These are phyloP conservation scores for Isaurus tuberculatus DNA, from an alignment of 92 coral and sea anemone species.

Conservation along the genomic window DNA sequence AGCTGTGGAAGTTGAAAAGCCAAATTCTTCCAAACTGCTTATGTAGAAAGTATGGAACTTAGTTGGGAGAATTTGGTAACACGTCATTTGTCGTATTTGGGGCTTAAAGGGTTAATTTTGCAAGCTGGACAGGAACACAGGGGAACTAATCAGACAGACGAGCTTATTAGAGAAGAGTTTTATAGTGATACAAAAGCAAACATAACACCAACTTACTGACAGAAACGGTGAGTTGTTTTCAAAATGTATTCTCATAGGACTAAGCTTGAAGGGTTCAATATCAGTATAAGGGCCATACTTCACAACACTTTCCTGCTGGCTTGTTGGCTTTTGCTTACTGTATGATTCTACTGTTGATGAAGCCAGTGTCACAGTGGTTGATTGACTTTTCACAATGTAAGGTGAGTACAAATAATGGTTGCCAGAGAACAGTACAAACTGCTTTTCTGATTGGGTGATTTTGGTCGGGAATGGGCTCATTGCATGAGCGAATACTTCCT, in stretches of 20 bases:
- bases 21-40: too few relatives aligned
- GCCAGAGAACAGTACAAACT: constrained; percentile 89
- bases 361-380: constrained; percentile 84
- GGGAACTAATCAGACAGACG: too few relatives aligned
- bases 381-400: constrained; percentile 80
- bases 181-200: too few relatives aligned
- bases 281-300: constrained; percentile 92
- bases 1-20: too few relatives aligned
- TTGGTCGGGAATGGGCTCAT: constrained; percentile 92
- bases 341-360: constrained; percentile 89
- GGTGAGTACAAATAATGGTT: constrained; percentile 89
- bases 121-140: too few relatives aligned
- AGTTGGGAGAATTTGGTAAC: too few relatives aligned
- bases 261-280: constrained; percentile 73
- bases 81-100: too few relatives aligned
- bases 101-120: too few relatives aligned
- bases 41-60: too few relatives aligned
- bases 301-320: constrained; percentile 80
- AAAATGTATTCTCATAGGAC: constrained; percentile 91
- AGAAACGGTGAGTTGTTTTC: constrained; percentile 97
- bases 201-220: constrained; percentile 83
- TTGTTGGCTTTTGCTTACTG: constrained; percentile 88
- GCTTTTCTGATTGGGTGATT: constrained; percentile 92
- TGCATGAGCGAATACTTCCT: constrained; percentile 87
- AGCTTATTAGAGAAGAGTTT: too few relatives aligned